Evolutionary conservation across 2,797 vertebrate genomes (phyloP).

Genomic region (Xiphorhynchus erythropygius): DNA sequence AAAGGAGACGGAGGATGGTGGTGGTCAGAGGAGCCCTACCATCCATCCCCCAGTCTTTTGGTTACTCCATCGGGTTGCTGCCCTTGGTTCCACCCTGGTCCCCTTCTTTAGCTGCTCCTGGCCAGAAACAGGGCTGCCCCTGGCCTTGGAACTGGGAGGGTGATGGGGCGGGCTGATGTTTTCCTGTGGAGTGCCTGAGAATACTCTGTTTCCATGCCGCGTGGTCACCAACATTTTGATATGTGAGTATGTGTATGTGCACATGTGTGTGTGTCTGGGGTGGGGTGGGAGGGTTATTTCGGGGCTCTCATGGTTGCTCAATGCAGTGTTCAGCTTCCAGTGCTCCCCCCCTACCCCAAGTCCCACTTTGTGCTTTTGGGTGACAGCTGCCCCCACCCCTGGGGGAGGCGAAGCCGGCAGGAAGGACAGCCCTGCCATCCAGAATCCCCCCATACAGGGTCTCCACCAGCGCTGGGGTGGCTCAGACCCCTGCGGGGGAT

Average conservation of each 20-base stretch:
- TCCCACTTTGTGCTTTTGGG: not conserved
- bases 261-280: not conserved
- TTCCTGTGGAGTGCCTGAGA: slow-evolving; percentile 53
- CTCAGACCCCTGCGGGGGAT: not conserved
- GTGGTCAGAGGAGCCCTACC: not conserved
- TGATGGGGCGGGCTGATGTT: not conserved
- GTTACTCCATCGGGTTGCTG: not conserved
- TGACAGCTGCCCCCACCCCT: fast-evolving
- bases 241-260: not conserved
- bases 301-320: slow-evolving; percentile 16
- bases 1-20: not conserved
- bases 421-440: not conserved
- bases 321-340: slow-evolving; percentile 48
- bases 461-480: fast-evolving
- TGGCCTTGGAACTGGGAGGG: not conserved
- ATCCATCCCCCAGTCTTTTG: not conserved
- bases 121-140: not conserved
- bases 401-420: not conserved
- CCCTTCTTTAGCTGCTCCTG: not conserved
- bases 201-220: not conserved
- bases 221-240: not conserved
- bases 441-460: fast-evolving
- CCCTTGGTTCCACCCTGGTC: not conserved
- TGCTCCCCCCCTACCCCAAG: not conserved
- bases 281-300: not conserved